These are phyloP conservation scores for Proterorhinus semilunaris DNA, from an alignment of 2,113 vertebrate genomes.

Conservation along the genomic window DNA sequence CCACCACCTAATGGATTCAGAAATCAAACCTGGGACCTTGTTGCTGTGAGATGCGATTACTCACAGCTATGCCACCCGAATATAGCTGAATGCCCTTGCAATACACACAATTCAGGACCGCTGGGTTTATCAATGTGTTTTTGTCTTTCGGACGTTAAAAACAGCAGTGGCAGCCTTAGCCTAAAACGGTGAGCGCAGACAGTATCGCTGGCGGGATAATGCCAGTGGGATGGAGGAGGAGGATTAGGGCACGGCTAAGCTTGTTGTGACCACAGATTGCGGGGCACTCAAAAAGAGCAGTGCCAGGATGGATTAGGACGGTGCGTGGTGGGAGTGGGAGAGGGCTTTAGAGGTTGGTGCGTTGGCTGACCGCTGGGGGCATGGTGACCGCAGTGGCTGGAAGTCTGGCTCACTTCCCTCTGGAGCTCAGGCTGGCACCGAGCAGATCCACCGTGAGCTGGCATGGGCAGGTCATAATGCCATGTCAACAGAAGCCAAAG, in stretches of 20 bases:
- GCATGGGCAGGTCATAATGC: slow-evolving; percentile 39
- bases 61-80: no score
- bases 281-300: slow-evolving; percentile 59
- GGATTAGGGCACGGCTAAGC: slow-evolving; percentile 67
- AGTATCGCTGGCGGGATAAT: slow-evolving; percentile 64
- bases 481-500: slow-evolving; percentile 28
- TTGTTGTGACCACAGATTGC: slow-evolving; percentile 73
- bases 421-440: slow-evolving; percentile 35
- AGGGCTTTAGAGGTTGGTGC: slow-evolving; percentile 8
- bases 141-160: slow-evolving; percentile 17
- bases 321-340: slow-evolving; percentile 13
- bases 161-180: slow-evolving; percentile 35
- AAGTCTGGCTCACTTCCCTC: slow-evolving; percentile 44
- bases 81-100: no score
- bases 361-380: slow-evolving; percentile 23
- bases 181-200: slow-evolving; percentile 37
- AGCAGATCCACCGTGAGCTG: slow-evolving; percentile 29
- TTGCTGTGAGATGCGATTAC: no score
- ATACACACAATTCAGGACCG: no score
- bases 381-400: slow-evolving; percentile 14
- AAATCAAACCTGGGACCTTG: no score
- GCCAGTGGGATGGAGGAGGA: slow-evolving; percentile 52
- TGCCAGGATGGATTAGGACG: slow-evolving; percentile 56
- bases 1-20: no score
- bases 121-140: slow-evolving; percentile 13